Base-by-base conservation (phyloP, 2,888 invertebrate species). In the Chymomyza amoena region DNA sequence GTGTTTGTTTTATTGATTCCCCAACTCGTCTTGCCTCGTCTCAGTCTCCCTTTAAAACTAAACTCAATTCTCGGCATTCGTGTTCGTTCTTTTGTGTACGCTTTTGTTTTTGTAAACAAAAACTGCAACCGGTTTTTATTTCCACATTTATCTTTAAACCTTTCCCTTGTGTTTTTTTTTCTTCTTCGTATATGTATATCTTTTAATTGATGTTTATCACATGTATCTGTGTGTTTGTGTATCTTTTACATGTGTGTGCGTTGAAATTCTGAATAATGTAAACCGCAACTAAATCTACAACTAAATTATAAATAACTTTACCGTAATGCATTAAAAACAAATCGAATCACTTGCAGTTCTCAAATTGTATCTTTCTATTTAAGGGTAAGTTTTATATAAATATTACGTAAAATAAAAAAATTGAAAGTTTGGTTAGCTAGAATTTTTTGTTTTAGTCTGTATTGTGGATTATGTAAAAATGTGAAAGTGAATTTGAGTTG, bases 1-100 rank as follows among this genome's bases (percentile, higher is more conserved):
- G 80, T 81, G 80, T 81, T 81, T 83, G 84, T 78, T 84, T 81
- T 81, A 81, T 84, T 81, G 79, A 84, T 81, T 84, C 72, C 78
- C 61, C 67, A 68, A 67, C 56, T 61, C n/a, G n/a, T 65, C 61
- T 28, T 15, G n/a, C 66, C 15, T n/a, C n/a, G 28, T 54, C 20
- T 65, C 59, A n/a, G 59, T 18, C 61, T 65, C 59, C 51, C 64
- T 56, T 50, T 39, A 63, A 15, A 52, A 36, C 28, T 70, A 59
- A 20, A 20, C 59, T 39, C 68, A 65, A 68, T 66, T 64, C 52
- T 57, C 45, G 32, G 15, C 63, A 65, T 45, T 66, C 69, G 70
- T 69, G 61, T 25, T 63, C 70, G 64, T 50, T 65, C 70, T 63
- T 72, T 70, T 63, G 39, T 56, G 13, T 18, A 18, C 56, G 57